A percentile compares a stretch with the other conserved stretches of the same genome.
phyloP scores from a whole-genome alignment of 2,113 vertebrate species.

The Pachypanchax playfairii region DNA sequence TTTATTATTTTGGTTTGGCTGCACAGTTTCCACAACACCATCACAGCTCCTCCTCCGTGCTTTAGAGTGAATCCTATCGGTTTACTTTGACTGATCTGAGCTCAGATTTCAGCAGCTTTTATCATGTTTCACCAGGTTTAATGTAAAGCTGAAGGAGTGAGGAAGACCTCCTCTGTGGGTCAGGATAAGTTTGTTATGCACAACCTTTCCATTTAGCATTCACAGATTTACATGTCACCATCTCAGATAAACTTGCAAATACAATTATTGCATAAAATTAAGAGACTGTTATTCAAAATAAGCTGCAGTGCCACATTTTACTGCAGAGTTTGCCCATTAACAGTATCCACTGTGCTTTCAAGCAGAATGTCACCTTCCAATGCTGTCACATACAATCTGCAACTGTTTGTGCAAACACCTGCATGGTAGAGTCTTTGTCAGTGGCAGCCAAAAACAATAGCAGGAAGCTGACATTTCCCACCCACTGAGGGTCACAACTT shows the following conservation, averaged over 20 bases:
- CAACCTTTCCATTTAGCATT: constrained; percentile 4
- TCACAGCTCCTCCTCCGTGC: neutral
- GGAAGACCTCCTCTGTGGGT: constrained; percentile 19
- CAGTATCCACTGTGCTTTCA: constrained; percentile 7
- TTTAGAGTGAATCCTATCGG: neutral
- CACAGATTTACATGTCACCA: constrained; percentile 4
- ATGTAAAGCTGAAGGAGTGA: too few species aligned
- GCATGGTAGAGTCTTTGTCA: constrained; percentile 29
- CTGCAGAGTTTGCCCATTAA: neutral
- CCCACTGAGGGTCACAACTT: constrained; percentile 52
- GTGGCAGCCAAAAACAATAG: constrained; percentile 37
- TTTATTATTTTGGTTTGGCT: neutral
- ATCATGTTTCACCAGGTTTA: too few species aligned
- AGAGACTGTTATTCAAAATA: neutral
- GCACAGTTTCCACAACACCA: neutral
- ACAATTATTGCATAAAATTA: neutral
- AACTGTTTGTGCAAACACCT: constrained; percentile 31
- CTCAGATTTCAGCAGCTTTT: neutral
- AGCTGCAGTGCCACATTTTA: neutral
- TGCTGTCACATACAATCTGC: neutral
- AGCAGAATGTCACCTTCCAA: constrained; percentile 10
- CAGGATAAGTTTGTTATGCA: constrained; percentile 20
- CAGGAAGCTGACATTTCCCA: constrained; percentile 57
- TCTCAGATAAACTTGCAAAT: too few species aligned
- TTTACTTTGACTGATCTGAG: neutral